These are phyloP conservation scores for Eleutherodactylus coqui DNA, from an alignment of 2,797 vertebrate species.

Conservation along the genomic window DNA sequence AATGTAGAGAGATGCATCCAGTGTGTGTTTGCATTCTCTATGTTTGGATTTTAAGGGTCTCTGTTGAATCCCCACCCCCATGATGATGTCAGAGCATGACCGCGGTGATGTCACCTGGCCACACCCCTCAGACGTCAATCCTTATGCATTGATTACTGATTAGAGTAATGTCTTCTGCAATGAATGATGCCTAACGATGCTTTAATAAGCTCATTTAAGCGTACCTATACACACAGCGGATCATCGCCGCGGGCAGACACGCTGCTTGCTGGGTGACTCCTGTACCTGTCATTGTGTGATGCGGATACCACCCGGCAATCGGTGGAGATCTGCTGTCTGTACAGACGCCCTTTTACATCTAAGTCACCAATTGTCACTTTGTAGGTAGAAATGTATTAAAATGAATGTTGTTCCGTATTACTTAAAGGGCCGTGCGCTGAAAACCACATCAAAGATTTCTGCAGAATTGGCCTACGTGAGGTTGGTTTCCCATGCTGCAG, in stretches of 20 bases:
- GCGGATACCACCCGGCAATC: too few relatives aligned
- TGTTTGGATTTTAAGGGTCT: background rate
- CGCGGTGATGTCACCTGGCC: background rate
- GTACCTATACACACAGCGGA: too few relatives aligned
- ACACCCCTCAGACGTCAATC: background rate
- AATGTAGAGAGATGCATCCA: slow-evolving; percentile 23
- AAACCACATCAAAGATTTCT: background rate
- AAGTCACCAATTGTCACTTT: background rate
- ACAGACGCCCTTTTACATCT: too few relatives aligned
- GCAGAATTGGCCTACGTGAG: background rate
- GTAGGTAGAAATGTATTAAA: background rate
- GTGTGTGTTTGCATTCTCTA: slow-evolving; percentile 11
- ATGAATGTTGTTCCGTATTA: background rate
- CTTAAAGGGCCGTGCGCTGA: background rate
- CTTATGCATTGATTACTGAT: background rate
- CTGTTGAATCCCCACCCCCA: background rate
- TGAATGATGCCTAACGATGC: background rate
- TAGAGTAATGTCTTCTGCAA: background rate
- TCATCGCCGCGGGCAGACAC: too few relatives aligned
- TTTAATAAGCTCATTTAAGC: background rate
- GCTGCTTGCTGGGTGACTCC: too few relatives aligned
- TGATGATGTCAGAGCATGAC: background rate
- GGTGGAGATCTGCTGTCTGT: too few relatives aligned
- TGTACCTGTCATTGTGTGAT: too few relatives aligned
- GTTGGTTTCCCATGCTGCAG: too few relatives aligned